Evolutionary conservation across 2,797 vertebrate genomes (phyloP).

Genomic region (Acanthurus lineatus): DNA sequence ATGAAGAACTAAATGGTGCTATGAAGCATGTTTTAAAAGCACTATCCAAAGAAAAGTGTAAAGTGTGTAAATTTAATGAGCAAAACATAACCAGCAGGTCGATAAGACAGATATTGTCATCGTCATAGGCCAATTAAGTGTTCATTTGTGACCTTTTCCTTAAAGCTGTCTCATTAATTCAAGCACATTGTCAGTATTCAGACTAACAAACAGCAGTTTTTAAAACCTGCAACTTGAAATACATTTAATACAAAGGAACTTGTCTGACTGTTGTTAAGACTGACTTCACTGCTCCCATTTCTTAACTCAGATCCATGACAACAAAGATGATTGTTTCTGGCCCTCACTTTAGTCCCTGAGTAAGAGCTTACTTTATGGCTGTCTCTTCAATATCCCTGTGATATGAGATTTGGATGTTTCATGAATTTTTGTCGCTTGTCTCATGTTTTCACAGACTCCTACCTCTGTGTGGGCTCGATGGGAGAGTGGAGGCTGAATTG

Average conservation of each 20-base stretch:
- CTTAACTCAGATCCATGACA: slow-evolving; percentile 7
- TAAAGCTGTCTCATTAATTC: background rate
- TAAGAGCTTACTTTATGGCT: slow-evolving; percentile 14
- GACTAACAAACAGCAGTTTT: background rate
- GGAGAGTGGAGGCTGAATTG: slow-evolving; percentile 14
- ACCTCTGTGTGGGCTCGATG: slow-evolving; percentile 29
- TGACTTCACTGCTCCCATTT: background rate
- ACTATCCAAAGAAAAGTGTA: background rate
- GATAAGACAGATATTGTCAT: background rate
- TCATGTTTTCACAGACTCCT: slow-evolving; percentile 26
- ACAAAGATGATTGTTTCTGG: background rate
- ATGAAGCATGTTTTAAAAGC: slow-evolving; percentile 6
- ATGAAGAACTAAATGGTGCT: background rate
- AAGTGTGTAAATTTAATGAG: background rate
- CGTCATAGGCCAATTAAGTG: background rate
- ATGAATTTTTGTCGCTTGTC: slow-evolving; percentile 12
- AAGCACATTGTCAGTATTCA: background rate
- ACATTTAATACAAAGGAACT: background rate
- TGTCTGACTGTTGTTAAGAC: background rate
- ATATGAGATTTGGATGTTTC: slow-evolving; percentile 24
- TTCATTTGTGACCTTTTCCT: background rate
- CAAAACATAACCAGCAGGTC: background rate
- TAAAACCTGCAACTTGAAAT: background rate
- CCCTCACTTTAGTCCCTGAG: background rate
- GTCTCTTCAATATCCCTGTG: slow-evolving; percentile 19